Conservation (phyloP, 2,797 vertebrate species). For the Morelia viridis region DNA sequence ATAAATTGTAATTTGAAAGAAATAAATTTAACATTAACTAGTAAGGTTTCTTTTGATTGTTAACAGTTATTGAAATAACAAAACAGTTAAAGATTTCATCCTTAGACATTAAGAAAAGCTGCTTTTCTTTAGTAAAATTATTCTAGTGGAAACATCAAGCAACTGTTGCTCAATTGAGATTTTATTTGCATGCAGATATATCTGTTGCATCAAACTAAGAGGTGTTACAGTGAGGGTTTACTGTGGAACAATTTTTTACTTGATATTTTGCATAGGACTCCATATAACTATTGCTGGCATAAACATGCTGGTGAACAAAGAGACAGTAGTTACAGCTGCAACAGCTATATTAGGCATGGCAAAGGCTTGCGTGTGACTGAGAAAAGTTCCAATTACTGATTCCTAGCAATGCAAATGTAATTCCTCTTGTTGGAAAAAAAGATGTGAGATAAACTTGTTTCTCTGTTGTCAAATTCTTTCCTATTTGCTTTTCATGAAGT, state of each 20-base stretch:
- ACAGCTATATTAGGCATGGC: background rate
- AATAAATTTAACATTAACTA: background rate
- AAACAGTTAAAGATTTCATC: background rate
- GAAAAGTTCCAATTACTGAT: background rate
- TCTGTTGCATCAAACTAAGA: background rate
- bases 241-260: background rate
- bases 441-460: background rate
- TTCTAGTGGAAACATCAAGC: background rate
- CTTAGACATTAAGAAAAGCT: background rate
- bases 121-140: background rate
- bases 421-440: background rate
- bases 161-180: background rate
- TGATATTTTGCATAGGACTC: background rate
- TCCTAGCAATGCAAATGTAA: background rate
- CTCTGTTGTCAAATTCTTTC: background rate
- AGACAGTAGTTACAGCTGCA: background rate
- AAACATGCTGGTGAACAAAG: background rate
- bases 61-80: background rate
- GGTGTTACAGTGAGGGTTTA: background rate
- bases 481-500: background rate
- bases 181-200: background rate
- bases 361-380: background rate
- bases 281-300: background rate
- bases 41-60: background rate
- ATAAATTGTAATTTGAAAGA: background rate